phyloP scores from a whole-genome alignment of 2,888 invertebrate species.

The Pegoplata infirma region DNA sequence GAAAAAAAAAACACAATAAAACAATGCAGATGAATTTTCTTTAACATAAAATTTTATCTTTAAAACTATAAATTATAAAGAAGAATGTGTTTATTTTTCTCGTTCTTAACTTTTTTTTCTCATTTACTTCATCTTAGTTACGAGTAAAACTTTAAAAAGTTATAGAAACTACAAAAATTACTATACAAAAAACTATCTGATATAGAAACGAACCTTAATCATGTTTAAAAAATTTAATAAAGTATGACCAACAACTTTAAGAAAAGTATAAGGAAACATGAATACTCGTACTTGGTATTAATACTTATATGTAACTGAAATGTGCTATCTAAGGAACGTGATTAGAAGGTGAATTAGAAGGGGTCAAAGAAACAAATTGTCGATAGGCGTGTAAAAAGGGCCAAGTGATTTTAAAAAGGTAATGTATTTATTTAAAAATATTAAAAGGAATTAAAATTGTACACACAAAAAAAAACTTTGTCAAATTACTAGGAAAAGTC shows the following conservation, averaged over 20 bases:
- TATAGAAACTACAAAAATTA: background rate
- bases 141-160: background rate
- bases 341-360: background rate
- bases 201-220: conserved; percentile 24
- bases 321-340: background rate
- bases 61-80: conserved; percentile 36
- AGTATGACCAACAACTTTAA: conserved; percentile 7
- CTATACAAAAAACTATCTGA: conserved; percentile 27
- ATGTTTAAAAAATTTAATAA: conserved; percentile 17
- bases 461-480: no score
- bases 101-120: background rate
- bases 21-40: conserved; percentile 28
- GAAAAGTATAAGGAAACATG: background rate
- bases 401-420: no score
- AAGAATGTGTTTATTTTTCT: conserved; percentile 12
- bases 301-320: background rate
- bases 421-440: no score
- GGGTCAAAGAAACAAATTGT: no score
- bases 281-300: background rate
- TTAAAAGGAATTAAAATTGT: no score
- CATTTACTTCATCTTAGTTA: background rate
- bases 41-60: conserved; percentile 42
- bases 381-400: no score
- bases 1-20: background rate
- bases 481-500: no score